Evolutionary conservation across 1,140 invertebrate species (phyloP), one percentile per base, ranked within the genome.

Genomic region (Drosophila repleta): DNA sequence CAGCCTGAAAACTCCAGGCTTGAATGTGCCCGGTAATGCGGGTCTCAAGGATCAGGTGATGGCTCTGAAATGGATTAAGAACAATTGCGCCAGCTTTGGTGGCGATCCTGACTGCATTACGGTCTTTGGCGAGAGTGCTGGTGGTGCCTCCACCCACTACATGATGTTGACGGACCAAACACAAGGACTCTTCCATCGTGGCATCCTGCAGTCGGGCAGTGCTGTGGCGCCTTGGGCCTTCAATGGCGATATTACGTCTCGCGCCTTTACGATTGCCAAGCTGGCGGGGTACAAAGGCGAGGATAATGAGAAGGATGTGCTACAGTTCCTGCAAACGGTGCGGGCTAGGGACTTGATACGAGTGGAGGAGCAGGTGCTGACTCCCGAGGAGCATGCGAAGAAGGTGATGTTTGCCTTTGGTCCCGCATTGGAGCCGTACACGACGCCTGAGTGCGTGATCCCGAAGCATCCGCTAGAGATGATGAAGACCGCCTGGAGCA

Each of bases 21-120:
- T 92, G 4, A 90, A 91, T 56, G 90, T 93, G 13, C 92, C 93
- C 8, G 94, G 94, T 4, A 95, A 95, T 87, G 94, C 93, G 55
- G 94, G 94, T 3, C 90, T 95, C 4, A 94, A 94, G 84, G 95
- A 95, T 88, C 94, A 94, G 84, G 87, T 94, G 94, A 95, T 41
- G 94, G 96, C 94, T 1, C 72, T 94, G 2, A 92, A 92, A 72
- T 95, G 94, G 94, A 92, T 96, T 2, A 93, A 94, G 77, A 92
- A 93, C n/a, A 95, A 96, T 77, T 95, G 95, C 20, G 84, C 93
- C 48, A 83, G 91, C 63, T 93, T 93, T 66, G 93, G 93, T 13
- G 93, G 93, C 1, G 91, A 93, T 90, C 92, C 93, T 2, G 83
- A 92, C 26, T 91, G 88, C 39, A 90, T 93, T 3, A 93, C 93